Evolutionary conservation across 2,797 vertebrate species (phyloP), one percentile per base, ranked within the genome.

Genomic region (Argentina silus): DNA sequence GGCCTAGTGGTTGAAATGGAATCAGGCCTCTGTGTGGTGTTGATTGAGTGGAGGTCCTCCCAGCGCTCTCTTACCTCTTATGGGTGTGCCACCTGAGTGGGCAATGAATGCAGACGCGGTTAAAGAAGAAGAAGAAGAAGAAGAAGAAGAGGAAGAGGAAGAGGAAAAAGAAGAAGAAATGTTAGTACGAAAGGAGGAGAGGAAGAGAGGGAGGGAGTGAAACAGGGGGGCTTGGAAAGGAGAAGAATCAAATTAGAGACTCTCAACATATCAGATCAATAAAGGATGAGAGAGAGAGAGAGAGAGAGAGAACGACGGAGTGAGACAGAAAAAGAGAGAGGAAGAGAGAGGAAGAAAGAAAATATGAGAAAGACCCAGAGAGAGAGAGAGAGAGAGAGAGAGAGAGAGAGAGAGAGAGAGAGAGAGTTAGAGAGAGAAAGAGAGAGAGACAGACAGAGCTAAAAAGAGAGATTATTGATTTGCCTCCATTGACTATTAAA

Each of bases 331-430:
- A 67, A 4, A 72, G 45, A 65, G 11, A 76, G 42, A 72, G 14
- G 56, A 8, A 27, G 10, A 47, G 23, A 61, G 19, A 61, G 53
- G 68, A 21, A 65, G 12, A 43, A 48, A 0, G 8, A 7, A 23
- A 19, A 36, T n/a, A 21, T 62, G 64, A 67, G 95, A 96, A 94
- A 94, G 95, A 95, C 95, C 95, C 95, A 95, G 95, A 95, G 97
- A 96, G 97, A 94, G 95, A 76, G 69, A 75, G 59, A 47, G 6
- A 45, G 71, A 85, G 84, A 83, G 81, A 83, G 86, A 78, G 10
- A 61, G 9, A 69, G 50, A 69, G 21, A 56, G 51, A 56, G 21
- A 63, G 36, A 63, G 27, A 95, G 93, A 90, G 93, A 90, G 93
- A 94, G 92, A 92, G 92, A 27, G 14, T 17, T 8, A 43, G 51